phyloP scores from a whole-genome alignment of 2,888 invertebrate species.

The Galeruca laticollis region DNA sequence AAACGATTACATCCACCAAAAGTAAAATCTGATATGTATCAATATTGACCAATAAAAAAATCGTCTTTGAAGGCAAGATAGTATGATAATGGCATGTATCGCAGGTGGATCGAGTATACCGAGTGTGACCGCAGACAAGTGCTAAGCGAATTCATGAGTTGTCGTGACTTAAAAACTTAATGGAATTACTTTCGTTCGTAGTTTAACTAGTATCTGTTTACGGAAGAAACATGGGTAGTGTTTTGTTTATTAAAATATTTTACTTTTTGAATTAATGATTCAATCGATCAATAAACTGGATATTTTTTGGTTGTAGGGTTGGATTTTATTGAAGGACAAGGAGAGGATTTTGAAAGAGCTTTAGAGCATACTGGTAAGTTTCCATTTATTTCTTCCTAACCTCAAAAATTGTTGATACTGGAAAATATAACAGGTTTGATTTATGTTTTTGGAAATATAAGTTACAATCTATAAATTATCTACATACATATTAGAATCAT shows the following conservation, averaged over 20 bases:
- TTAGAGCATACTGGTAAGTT: constrained; percentile 77
- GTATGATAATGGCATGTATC: constrained; percentile 40
- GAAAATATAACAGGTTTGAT: too few species aligned
- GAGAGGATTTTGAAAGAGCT: constrained; percentile 80
- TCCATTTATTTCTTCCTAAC: constrained; percentile 15
- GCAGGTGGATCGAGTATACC: constrained; percentile 32
- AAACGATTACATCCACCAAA: constrained; percentile 21
- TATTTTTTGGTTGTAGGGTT: constrained; percentile 68
- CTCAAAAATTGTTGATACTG: neutral
- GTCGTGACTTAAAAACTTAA: constrained; percentile 20
- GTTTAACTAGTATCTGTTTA: constrained; percentile 22
- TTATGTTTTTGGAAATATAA: too few species aligned
- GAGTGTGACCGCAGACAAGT: constrained; percentile 35
- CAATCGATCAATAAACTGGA: constrained; percentile 15
- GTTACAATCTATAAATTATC: too few species aligned
- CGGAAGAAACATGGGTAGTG: constrained; percentile 35
- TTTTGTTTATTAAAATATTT: constrained; percentile 13
- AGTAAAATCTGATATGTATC: constrained; percentile 18
- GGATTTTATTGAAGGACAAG: constrained; percentile 79
- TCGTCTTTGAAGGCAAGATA: constrained; percentile 41
- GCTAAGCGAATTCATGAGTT: constrained; percentile 26
- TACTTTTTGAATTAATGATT: neutral
- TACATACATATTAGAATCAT: too few species aligned
- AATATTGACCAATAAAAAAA: constrained; percentile 42
- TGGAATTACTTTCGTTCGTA: constrained; percentile 23